Conservation (phyloP, 2,888 invertebrate genomes). For the Tricholauxania praeusta region DNA sequence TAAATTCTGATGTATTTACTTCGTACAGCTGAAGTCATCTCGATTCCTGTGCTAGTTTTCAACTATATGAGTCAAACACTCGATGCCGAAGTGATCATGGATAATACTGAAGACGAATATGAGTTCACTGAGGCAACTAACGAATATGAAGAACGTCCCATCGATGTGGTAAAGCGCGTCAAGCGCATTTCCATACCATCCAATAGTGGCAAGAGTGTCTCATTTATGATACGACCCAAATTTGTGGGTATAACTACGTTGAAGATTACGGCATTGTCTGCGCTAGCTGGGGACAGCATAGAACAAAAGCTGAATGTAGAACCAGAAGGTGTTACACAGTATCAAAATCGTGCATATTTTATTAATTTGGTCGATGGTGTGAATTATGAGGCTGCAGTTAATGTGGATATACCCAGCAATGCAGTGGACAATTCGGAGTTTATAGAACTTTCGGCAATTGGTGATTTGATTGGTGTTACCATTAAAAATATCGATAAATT, state of each 20-base stretch:
- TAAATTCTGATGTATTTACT: background rate
- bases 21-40: constrained; percentile 84
- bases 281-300: constrained; percentile 83
- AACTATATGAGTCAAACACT: constrained; percentile 87
- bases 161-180: constrained; percentile 65
- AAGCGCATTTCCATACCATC: constrained; percentile 74
- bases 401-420: constrained; percentile 76
- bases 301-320: constrained; percentile 80
- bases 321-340: constrained; percentile 84
- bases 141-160: constrained; percentile 77
- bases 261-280: constrained; percentile 81
- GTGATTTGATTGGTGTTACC: constrained; percentile 84
- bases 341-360: constrained; percentile 79
- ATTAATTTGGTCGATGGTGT: constrained; percentile 75
- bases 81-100: constrained; percentile 84
- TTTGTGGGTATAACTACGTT: constrained; percentile 79
- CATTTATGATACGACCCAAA: constrained; percentile 85
- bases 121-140: constrained; percentile 85
- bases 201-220: constrained; percentile 81
- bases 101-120: constrained; percentile 83
- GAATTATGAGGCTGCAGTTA: constrained; percentile 70
- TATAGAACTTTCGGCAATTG: constrained; percentile 77
- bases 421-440: constrained; percentile 80
- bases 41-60: constrained; percentile 87
- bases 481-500: constrained; percentile 81